phyloP scores from a whole-genome alignment of 2,888 invertebrate species.

The Troilus luridus region DNA sequence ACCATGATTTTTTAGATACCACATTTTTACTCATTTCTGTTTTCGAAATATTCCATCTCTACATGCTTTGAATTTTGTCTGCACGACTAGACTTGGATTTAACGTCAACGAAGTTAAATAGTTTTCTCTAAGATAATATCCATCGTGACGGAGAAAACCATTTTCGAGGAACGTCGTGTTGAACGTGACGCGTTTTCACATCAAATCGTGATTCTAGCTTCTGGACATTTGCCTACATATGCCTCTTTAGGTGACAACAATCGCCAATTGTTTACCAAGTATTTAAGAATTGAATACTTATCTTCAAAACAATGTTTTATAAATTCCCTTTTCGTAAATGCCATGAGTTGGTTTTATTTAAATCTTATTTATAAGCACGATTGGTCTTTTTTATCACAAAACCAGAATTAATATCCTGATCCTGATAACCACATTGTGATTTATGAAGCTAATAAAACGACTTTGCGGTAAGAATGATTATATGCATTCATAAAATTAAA shows the following conservation, averaged over 20 bases:
- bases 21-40: not conserved
- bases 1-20: not conserved
- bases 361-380: too few relatives aligned
- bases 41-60: not conserved
- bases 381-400: too few relatives aligned
- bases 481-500: too few relatives aligned
- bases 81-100: not conserved
- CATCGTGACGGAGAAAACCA: conserved; percentile 7
- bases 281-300: not conserved
- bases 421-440: too few relatives aligned
- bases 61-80: not conserved
- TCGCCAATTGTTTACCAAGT: not conserved
- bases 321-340: too few relatives aligned
- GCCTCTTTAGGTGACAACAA: not conserved
- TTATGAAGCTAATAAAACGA: too few relatives aligned
- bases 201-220: not conserved
- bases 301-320: not conserved
- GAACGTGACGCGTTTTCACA: not conserved
- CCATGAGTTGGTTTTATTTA: too few relatives aligned
- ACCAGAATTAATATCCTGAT: too few relatives aligned
- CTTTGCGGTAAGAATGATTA: too few relatives aligned
- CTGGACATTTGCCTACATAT: conserved; percentile 4
- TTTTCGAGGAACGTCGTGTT: conserved; percentile 13
- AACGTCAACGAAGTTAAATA: not conserved
- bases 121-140: conserved; percentile 29